Evolutionary conservation across 2,113 vertebrate genomes (phyloP).

Genomic region (Epinephelus moara): DNA sequence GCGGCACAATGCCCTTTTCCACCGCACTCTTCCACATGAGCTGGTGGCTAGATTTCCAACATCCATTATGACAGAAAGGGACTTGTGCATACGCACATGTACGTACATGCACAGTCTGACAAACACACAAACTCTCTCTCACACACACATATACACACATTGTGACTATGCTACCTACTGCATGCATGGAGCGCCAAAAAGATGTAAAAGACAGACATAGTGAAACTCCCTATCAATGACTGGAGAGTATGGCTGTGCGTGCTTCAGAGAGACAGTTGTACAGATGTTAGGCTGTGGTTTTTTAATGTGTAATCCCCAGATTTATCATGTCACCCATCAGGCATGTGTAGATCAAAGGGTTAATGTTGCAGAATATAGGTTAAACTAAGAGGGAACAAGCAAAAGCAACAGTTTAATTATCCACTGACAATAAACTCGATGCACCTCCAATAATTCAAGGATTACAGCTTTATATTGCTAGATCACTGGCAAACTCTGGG

Average conservation of each 20-base stretch:
- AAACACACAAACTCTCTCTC: constrained; percentile 2
- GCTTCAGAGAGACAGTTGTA: background rate
- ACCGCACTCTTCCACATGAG: constrained; percentile 68
- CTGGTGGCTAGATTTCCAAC: constrained; percentile 53
- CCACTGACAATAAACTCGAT: background rate
- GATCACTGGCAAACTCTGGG: constrained; percentile 5
- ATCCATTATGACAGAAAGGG: constrained; percentile 57
- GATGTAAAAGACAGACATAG: background rate
- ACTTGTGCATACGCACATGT: constrained; percentile 26
- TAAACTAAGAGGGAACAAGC: constrained; percentile 34
- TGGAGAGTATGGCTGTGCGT: background rate
- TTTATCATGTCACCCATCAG: constrained; percentile 48
- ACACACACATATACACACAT: background rate
- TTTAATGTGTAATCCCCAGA: constrained; percentile 67
- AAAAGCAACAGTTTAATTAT: constrained; percentile 29
- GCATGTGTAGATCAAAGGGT: constrained; percentile 55
- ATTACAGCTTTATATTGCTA: background rate
- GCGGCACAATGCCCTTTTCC: constrained; percentile 71
- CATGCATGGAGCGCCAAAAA: background rate
- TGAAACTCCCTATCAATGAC: background rate
- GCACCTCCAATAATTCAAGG: background rate
- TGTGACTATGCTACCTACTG: constrained; percentile 7
- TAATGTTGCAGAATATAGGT: constrained; percentile 70
- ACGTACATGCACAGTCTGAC: constrained; percentile 15
- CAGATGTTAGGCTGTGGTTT: constrained; percentile 67